phyloP scores from a whole-genome alignment of 1,140 invertebrate genomes.

The Rhyzopertha dominica region DNA sequence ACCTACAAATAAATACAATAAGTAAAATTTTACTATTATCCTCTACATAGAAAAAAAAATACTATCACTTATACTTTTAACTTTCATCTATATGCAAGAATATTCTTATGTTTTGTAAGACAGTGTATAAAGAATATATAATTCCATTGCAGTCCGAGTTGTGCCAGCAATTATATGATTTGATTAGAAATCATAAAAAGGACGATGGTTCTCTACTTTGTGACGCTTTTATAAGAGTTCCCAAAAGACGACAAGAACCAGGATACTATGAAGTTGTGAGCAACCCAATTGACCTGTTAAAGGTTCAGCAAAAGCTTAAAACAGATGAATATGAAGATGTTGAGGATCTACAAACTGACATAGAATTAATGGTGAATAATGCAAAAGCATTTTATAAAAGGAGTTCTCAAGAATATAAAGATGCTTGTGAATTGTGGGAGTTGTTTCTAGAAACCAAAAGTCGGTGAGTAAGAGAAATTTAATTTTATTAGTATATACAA shows the following conservation, averaged over 20 bases:
- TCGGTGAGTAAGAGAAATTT: slow-evolving; percentile 34
- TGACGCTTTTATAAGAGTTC: slow-evolving; percentile 90
- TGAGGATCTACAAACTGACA: slow-evolving; percentile 79
- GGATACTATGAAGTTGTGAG: slow-evolving; percentile 87
- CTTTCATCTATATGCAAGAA: no score
- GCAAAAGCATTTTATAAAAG: slow-evolving; percentile 91
- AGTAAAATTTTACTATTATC: no score
- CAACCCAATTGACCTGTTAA: slow-evolving; percentile 89
- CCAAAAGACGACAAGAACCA: slow-evolving; percentile 85
- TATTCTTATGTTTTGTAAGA: no score
- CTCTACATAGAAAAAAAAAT: no score
- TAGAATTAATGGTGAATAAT: slow-evolving; percentile 85
- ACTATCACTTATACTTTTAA: no score
- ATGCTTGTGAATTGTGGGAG: slow-evolving; percentile 88
- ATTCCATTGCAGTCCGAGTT: slow-evolving; percentile 69
- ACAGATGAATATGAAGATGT: slow-evolving; percentile 90
- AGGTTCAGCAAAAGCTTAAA: slow-evolving; percentile 94
- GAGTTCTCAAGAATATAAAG: slow-evolving; percentile 80
- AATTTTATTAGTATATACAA: neutral
- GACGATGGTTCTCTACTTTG: slow-evolving; percentile 87
- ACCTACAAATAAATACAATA: no score
- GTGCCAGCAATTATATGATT: slow-evolving; percentile 90
- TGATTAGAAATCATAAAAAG: slow-evolving; percentile 84
- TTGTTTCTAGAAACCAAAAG: slow-evolving; percentile 60
- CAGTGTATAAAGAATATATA: no score